Evolutionary conservation across 2,888 invertebrate genomes (phyloP), one percentile per base, ranked within the genome.

Genomic region (Eupithecia tripunctaria): DNA sequence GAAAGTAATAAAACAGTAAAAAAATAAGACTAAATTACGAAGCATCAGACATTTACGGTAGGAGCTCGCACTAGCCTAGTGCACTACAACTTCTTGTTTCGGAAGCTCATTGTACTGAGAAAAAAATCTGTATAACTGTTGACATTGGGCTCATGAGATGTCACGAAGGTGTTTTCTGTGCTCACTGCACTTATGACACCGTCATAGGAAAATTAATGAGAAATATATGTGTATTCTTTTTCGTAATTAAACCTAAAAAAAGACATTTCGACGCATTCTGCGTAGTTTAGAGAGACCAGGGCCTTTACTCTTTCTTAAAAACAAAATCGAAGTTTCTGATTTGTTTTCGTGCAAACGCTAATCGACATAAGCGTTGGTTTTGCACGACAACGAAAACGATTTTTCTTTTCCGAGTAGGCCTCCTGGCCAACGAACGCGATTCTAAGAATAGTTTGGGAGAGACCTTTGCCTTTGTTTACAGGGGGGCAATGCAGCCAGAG

Each of bases 51-150:
- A 78, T 82, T 77, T 36, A 41, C 65, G 21, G 12, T 25, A 29
- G 29, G 47, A 25, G 72, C 72, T 72, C 25, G 63, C 64, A 70
- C 60, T 75, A 75, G 83, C 87, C 87, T 85, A 87, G 87, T 88
- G 86, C 89, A 85, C 89, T 86, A 88, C 86, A 88, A 36, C 89
- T 88, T 84, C 88, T 89, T 88, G 89, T 91, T 91, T 89, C 84
- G 83, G 86, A 83, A 85, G 80, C 84, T 86, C 87, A 87, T 89
- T 89, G 87, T 88, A 84, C 83, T 80, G 56, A 81, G 83, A 71
- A 84, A 84, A 86, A 47, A 89, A 90, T 86, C 86, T 88, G 88
- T 88, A 82, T 86, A 86, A 87, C 85, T 89, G 89, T 92, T 92
- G 92, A 92, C 91, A 92, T 90, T 92, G 90, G 89, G 90, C 89